Conservation (phyloP, 2,888 invertebrate species). For the Crossocerus cetratus region DNA sequence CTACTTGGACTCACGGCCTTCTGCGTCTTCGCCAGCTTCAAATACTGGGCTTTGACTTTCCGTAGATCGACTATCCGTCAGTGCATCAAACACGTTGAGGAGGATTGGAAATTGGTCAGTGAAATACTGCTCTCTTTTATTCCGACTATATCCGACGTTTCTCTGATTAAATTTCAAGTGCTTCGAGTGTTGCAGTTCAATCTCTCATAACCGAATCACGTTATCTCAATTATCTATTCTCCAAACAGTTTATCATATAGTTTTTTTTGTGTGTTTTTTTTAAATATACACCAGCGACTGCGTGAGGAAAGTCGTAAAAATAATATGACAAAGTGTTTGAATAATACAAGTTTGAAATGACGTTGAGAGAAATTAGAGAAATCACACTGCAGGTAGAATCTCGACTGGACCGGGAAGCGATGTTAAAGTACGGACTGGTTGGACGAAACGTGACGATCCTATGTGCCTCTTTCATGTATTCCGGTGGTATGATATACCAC, state of each 20-base stretch:
- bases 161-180: no score
- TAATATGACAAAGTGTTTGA: no score
- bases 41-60: conserved; percentile 15
- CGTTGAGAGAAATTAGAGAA: no score
- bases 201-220: no score
- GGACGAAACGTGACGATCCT: conserved; percentile 53
- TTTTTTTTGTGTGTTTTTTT: no score
- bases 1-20: conserved; percentile 55
- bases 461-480: conserved; percentile 49
- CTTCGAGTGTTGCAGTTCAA: no score
- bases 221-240: no score
- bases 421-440: conserved; percentile 57
- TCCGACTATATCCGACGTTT: no score
- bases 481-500: conserved; percentile 41
- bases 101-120: conserved; percentile 49
- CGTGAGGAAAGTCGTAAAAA: no score
- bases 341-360: no score
- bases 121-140: conserved; percentile 34
- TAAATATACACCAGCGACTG: no score
- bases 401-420: conserved; percentile 43
- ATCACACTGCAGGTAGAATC: conserved; percentile 35
- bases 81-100: conserved; percentile 52
- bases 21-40: conserved; percentile 44
- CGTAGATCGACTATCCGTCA: conserved; percentile 42
- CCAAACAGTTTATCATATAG: no score